A percentile compares a stretch with the other conserved stretches of the same genome.
These are phyloP conservation scores for Spea hammondii DNA, from an alignment of 2,797 vertebrate species.

Conservation along the genomic window DNA sequence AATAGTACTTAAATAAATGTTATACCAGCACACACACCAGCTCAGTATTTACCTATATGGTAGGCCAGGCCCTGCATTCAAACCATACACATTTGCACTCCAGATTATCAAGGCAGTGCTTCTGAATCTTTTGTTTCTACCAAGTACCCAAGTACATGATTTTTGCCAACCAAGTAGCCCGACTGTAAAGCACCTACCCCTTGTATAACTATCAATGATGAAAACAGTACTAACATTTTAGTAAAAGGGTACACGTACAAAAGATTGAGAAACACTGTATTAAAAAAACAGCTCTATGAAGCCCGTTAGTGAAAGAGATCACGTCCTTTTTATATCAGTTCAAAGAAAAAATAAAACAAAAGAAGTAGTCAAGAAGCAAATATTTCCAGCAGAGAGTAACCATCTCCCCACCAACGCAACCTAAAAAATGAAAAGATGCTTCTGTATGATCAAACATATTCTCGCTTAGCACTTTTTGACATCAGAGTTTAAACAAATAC, in stretches of 20 bases:
- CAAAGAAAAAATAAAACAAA: conserved; percentile 46
- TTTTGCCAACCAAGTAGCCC: no score
- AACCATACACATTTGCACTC: conserved; percentile 6
- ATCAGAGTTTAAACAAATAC: conserved; percentile 68
- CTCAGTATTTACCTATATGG: no score
- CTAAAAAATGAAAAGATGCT: conserved; percentile 57
- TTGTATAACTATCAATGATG: no score
- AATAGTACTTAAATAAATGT: no score
- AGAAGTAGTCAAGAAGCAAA: conserved; percentile 47
- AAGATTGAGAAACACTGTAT: background rate
- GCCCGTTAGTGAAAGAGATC: conserved; percentile 35
- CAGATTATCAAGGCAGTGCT: background rate
- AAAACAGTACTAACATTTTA: no score
- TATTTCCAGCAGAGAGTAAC: conserved; percentile 38
- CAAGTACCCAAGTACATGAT: no score
- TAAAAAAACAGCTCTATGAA: conserved; percentile 13
- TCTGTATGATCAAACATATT: conserved; percentile 64
- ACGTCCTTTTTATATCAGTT: conserved; percentile 51
- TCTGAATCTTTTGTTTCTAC: no score
- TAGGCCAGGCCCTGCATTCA: background rate
- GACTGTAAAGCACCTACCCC: no score
- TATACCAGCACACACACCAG: no score
- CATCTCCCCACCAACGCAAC: conserved; percentile 36
- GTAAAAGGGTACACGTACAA: no score
- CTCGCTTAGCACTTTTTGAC: conserved; percentile 61